Percentiles rank a stretch among this genome's conserved stretches.
phyloP scores from a whole-genome alignment of 1,140 invertebrate species.

The Aethina tumida region DNA sequence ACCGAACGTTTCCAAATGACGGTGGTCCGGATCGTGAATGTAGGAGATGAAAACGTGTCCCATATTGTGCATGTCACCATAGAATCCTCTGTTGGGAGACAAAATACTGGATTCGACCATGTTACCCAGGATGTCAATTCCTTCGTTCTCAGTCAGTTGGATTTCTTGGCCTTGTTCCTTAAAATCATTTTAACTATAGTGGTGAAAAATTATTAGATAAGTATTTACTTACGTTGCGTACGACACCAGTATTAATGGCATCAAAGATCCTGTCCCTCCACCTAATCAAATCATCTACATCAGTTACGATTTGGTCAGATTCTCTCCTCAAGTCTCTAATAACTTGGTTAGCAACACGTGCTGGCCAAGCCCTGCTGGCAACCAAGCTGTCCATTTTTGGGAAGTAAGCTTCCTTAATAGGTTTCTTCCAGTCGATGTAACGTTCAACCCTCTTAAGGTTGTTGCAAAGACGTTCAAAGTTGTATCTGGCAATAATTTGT shows the following conservation, averaged over 20 bases:
- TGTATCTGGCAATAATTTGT: slow-evolving; percentile 47
- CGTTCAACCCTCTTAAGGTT: slow-evolving; percentile 43
- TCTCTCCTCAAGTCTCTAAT: slow-evolving; percentile 48
- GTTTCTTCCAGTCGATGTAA: slow-evolving; percentile 47
- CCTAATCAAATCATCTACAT: slow-evolving; percentile 55
- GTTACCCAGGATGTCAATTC: slow-evolving; percentile 73
- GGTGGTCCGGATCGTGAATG: slow-evolving; percentile 62
- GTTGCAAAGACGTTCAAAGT: slow-evolving; percentile 51
- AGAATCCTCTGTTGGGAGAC: slow-evolving; percentile 55
- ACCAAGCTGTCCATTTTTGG: slow-evolving; percentile 58
- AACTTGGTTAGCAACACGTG: slow-evolving; percentile 45
- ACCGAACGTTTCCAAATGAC: slow-evolving; percentile 54
- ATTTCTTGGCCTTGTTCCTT: slow-evolving; percentile 23
- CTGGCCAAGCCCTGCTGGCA: slow-evolving; percentile 49
- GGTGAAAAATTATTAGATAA: not conserved
- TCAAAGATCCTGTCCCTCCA: slow-evolving; percentile 65
- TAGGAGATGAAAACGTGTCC: slow-evolving; percentile 56
- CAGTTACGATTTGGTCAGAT: slow-evolving; percentile 50
- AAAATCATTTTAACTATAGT: not conserved
- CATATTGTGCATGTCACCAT: slow-evolving; percentile 68
- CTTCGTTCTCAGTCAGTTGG: slow-evolving; percentile 33
- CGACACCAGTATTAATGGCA: slow-evolving; percentile 57
- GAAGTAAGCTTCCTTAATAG: slow-evolving; percentile 57
- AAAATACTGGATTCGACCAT: slow-evolving; percentile 65
- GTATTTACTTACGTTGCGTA: slow-evolving; percentile 41